A percentile compares a stretch with the other conserved stretches of the same genome.
Conservation (phyloP, 1,140 invertebrate species). For the Pseudobourletiella spinata region DNA sequence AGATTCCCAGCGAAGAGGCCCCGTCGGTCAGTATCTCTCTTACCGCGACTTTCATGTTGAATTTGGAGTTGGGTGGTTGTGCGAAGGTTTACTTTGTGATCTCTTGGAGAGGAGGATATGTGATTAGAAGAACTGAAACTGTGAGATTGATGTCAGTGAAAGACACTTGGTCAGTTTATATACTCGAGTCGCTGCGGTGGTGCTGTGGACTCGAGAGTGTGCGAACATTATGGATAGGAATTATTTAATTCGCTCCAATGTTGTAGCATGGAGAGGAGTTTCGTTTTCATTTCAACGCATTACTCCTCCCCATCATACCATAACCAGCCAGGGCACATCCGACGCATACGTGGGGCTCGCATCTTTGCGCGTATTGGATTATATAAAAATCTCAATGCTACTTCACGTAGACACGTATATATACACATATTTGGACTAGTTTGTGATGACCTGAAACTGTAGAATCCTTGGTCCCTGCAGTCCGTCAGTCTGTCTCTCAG, state of each 20-base stretch:
- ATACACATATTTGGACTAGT: too few species aligned
- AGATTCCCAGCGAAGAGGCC: too few species aligned
- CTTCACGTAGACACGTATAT: too few species aligned
- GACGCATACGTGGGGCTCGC: neutral
- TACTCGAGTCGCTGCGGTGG: neutral
- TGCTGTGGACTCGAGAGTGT: neutral
- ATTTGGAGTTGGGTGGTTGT: neutral
- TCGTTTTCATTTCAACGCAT: too few species aligned
- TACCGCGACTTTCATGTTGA: constrained; percentile 5
- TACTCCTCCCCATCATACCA: too few species aligned
- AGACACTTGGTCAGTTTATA: neutral
- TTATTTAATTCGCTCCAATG: neutral
- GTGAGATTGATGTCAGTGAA: constrained; percentile 7
- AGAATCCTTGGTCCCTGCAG: too few species aligned
- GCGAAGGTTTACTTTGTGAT: neutral
- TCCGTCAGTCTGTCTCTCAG: too few species aligned
- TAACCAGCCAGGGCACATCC: neutral
- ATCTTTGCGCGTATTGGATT: neutral
- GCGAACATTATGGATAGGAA: neutral
- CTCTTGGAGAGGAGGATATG: neutral
- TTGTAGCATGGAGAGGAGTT: too few species aligned
- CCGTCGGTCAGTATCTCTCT: too few species aligned
- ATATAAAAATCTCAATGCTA: too few species aligned
- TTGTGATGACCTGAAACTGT: too few species aligned
- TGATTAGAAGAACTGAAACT: constrained; percentile 9